phyloP scores from a whole-genome alignment of 2,888 invertebrate species.

The Drosophila testacea region DNA sequence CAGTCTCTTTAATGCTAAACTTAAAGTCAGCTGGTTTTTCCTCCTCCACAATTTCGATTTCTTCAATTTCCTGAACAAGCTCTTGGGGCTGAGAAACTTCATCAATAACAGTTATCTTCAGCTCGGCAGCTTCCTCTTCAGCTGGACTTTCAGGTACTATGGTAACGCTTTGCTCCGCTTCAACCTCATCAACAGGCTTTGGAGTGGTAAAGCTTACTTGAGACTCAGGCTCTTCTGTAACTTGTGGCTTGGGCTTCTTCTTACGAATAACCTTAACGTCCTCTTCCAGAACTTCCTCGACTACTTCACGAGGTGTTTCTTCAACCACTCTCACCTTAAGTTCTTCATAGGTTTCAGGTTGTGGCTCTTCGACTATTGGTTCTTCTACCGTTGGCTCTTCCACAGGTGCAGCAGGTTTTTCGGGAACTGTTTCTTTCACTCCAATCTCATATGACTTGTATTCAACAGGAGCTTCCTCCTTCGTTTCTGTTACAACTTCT shows the following conservation, averaged over 20 bases:
- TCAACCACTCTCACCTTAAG: conserved; percentile 78
- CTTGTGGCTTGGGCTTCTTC: conserved; percentile 75
- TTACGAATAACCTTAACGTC: conserved; percentile 71
- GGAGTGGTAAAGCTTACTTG: conserved; percentile 57
- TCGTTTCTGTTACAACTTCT: conserved; percentile 55
- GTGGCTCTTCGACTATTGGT: conserved; percentile 46
- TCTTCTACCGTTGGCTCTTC: conserved; percentile 51
- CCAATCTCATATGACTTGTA: conserved; percentile 74
- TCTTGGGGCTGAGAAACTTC: conserved; percentile 63
- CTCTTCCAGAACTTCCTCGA: conserved; percentile 67
- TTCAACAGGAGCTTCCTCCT: conserved; percentile 46
- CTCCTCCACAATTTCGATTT: conserved; percentile 65
- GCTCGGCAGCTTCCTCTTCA: conserved; percentile 77
- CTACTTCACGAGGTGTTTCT: conserved; percentile 69
- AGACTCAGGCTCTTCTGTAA: conserved; percentile 68
- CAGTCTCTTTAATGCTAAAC: conserved; percentile 61
- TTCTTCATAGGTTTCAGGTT: conserved; percentile 59
- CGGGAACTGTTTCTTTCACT: conserved; percentile 66
- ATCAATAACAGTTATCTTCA: conserved; percentile 76
- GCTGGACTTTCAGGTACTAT: conserved; percentile 77
- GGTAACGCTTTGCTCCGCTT: conserved; percentile 73
- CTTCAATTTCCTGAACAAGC: conserved; percentile 69
- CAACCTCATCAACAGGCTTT: conserved; percentile 72
- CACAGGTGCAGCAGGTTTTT: conserved; percentile 50
- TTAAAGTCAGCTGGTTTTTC: conserved; percentile 57